phyloP scores from a whole-genome alignment of 2,113 vertebrate genomes.

The Sphyrna mokarran region DNA sequence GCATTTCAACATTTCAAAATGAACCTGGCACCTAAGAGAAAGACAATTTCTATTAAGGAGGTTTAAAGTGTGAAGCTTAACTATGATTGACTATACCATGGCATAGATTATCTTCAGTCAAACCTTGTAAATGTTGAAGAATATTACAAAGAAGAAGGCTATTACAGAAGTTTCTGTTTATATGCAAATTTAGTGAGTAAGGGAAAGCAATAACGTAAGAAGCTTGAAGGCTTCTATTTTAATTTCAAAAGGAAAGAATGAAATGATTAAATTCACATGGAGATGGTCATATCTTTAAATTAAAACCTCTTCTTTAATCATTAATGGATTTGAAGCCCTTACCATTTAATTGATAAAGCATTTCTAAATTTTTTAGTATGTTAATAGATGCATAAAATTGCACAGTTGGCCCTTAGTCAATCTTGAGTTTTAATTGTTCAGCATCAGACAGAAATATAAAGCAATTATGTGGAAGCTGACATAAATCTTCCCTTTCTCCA shows the following conservation, averaged over 20 bases:
- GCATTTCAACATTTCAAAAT: not conserved
- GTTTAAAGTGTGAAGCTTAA: not conserved
- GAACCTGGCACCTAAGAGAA: not conserved
- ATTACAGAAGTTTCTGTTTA: not conserved
- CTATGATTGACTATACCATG: not conserved
- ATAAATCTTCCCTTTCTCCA: not conserved
- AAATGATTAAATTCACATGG: not conserved
- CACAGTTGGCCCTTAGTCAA: not conserved
- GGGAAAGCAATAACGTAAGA: not conserved
- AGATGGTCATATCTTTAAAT: not conserved
- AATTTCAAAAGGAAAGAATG: not conserved
- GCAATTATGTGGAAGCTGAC: not conserved
- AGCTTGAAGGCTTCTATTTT: conserved; percentile 12
- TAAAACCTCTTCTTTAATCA: not conserved
- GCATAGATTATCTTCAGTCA: not conserved
- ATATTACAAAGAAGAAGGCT: not conserved
- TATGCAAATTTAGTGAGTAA: not conserved
- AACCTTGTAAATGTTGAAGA: not conserved
- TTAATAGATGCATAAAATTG: not conserved
- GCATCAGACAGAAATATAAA: not conserved
- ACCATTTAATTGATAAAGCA: not conserved
- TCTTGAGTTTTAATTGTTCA: not conserved
- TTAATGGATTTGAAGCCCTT: not conserved
- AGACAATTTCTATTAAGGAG: not conserved
- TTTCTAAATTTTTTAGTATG: not conserved